A percentile compares a stretch with the other conserved stretches of the same genome.
phyloP scores from a whole-genome alignment of 2,888 invertebrate genomes.

The Incurvaria masculella region DNA sequence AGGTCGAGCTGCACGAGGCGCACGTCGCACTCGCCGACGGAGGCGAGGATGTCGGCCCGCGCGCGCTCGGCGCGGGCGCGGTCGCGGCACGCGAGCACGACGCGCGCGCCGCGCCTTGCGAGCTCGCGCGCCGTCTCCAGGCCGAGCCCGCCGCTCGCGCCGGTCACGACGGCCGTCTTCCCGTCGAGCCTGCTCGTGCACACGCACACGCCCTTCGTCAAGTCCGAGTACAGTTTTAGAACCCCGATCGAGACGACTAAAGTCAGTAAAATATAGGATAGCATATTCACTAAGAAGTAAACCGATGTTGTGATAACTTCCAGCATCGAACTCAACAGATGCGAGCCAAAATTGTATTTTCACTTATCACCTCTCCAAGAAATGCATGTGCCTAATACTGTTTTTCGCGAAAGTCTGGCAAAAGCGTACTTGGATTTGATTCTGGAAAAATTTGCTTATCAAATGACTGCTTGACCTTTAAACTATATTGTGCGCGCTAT shows the following conservation, averaged over 20 bases:
- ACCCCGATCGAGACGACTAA: conserved; percentile 12
- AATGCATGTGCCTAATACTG: too few relatives aligned
- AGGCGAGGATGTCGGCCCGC: conserved; percentile 63
- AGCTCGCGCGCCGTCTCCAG: conserved; percentile 70
- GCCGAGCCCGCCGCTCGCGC: conserved; percentile 81
- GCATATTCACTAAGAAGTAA: conserved; percentile 7
- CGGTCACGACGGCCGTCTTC: conserved; percentile 72
- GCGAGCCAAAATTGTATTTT: too few relatives aligned
- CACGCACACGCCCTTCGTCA: conserved; percentile 26
- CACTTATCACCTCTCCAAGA: too few relatives aligned
- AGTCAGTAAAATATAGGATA: conserved; percentile 8
- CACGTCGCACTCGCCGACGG: conserved; percentile 67
- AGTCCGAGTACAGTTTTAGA: conserved; percentile 20
- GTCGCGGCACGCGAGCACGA: conserved; percentile 74
- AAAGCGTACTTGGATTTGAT: too few relatives aligned
- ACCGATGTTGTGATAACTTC: not conserved
- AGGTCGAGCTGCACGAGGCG: conserved; percentile 55
- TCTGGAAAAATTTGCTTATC: too few relatives aligned
- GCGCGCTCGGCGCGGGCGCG: conserved; percentile 65
- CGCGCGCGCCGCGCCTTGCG: conserved; percentile 66
- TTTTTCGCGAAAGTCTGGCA: too few relatives aligned
- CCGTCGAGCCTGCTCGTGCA: conserved; percentile 33
- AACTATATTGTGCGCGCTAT: too few relatives aligned
- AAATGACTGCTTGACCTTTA: too few relatives aligned
- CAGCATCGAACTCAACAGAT: too few relatives aligned